Evolutionary conservation across 2,113 vertebrate species (phyloP).

Genomic region (Alethe diademata): DNA sequence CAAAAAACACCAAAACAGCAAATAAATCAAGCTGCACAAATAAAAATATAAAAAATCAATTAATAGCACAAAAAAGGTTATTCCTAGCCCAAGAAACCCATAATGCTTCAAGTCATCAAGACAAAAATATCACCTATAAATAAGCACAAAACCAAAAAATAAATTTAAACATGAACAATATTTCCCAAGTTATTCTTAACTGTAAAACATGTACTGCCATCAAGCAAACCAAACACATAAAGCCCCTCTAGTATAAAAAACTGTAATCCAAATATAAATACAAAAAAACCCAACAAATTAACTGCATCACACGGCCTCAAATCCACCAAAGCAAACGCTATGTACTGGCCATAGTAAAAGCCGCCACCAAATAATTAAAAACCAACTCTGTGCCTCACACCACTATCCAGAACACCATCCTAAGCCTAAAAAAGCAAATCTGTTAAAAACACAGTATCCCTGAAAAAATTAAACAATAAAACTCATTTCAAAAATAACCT

Average conservation of each 20-base stretch:
- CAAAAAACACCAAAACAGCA: background rate
- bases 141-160: background rate
- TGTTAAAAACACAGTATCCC: too few species aligned
- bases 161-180: background rate
- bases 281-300: background rate
- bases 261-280: background rate
- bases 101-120: background rate
- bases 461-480: too few species aligned
- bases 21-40: background rate
- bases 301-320: background rate
- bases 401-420: too few species aligned
- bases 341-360: too few species aligned
- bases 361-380: too few species aligned
- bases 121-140: background rate
- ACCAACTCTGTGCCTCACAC: too few species aligned
- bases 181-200: background rate
- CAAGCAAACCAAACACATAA: background rate
- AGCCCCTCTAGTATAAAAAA: background rate
- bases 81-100: background rate
- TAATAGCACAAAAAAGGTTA: background rate
- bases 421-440: too few species aligned
- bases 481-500: too few species aligned
- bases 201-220: background rate
- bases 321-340: background rate
- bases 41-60: background rate